Percentiles rank a stretch among this genome's conserved stretches.
Evolutionary conservation across 1,140 invertebrate genomes (phyloP).

Genomic region (Nephila pilipes): DNA sequence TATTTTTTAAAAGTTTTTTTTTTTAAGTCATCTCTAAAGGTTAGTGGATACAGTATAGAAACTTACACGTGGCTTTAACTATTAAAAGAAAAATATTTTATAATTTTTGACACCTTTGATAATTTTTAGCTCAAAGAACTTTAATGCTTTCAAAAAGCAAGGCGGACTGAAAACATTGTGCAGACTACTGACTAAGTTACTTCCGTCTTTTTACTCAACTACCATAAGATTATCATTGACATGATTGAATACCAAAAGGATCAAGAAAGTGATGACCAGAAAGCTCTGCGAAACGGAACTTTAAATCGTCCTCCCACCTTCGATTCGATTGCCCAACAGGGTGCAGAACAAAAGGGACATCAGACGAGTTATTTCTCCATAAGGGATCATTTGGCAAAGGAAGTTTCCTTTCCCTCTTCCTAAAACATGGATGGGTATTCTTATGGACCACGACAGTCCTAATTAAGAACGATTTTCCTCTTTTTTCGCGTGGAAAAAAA

Average conservation of each 20-base stretch:
- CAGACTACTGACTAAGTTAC: background rate
- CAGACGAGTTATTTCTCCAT: background rate
- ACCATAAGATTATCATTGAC: background rate
- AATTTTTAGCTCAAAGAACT: too few relatives aligned
- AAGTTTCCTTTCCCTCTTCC: background rate
- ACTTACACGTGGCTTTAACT: too few relatives aligned
- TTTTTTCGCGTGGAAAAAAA: background rate
- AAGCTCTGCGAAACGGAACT: background rate
- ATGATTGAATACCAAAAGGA: background rate
- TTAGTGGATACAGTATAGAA: too few relatives aligned
- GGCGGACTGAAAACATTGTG: too few relatives aligned
- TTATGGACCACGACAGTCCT: background rate
- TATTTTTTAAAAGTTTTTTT: too few relatives aligned
- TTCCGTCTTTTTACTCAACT: background rate
- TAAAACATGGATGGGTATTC: background rate
- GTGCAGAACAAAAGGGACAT: background rate
- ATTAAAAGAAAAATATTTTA: too few relatives aligned
- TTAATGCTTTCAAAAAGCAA: too few relatives aligned
- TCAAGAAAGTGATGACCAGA: background rate
- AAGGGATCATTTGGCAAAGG: too few relatives aligned
- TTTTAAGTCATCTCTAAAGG: too few relatives aligned
- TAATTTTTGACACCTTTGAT: too few relatives aligned
- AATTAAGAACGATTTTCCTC: conserved; percentile 7
- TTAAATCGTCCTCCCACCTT: background rate
- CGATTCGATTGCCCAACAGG: background rate